Evolutionary conservation across 2,797 vertebrate genomes (phyloP).

Genomic region (Argyrosomus regius): DNA sequence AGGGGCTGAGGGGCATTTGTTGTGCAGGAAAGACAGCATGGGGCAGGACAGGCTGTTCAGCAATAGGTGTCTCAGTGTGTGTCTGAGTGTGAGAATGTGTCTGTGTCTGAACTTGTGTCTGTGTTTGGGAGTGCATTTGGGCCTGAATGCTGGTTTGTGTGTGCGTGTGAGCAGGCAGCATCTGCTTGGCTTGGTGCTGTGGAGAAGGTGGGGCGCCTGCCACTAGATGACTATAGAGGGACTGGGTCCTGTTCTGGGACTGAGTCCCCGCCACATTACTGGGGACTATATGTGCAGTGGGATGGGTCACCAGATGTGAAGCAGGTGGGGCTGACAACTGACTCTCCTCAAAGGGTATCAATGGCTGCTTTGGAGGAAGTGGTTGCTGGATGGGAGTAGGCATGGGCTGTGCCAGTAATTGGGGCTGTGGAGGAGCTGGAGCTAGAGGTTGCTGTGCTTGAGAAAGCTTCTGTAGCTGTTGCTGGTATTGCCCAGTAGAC

Average conservation of each 20-base stretch:
- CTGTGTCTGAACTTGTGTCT: slow-evolving; percentile 71
- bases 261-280: slow-evolving; percentile 63
- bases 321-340: slow-evolving; percentile 60
- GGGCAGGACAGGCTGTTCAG: slow-evolving; percentile 66
- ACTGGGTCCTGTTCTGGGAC: slow-evolving; percentile 61
- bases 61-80: slow-evolving; percentile 51
- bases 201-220: slow-evolving; percentile 72
- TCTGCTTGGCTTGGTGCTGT: slow-evolving; percentile 71
- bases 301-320: slow-evolving; percentile 64
- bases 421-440: slow-evolving; percentile 66
- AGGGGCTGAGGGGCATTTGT: slow-evolving; percentile 79
- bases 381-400: slow-evolving; percentile 66
- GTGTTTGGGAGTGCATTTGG: slow-evolving; percentile 74
- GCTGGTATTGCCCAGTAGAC: slow-evolving; percentile 75
- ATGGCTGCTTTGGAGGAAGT: slow-evolving; percentile 54
- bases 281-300: slow-evolving; percentile 58
- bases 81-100: slow-evolving; percentile 74
- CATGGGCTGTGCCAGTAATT: slow-evolving; percentile 64
- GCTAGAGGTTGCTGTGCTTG: slow-evolving; percentile 66
- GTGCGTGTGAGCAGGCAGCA: slow-evolving; percentile 70
- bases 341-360: slow-evolving; percentile 68
- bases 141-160: slow-evolving; percentile 73
- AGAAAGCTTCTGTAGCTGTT: slow-evolving; percentile 74
- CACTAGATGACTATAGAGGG: slow-evolving; percentile 77
- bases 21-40: slow-evolving; percentile 73